These are phyloP conservation scores for Sinosuthora webbiana DNA, from an alignment of 2,113 vertebrate genomes.

Conservation along the genomic window DNA sequence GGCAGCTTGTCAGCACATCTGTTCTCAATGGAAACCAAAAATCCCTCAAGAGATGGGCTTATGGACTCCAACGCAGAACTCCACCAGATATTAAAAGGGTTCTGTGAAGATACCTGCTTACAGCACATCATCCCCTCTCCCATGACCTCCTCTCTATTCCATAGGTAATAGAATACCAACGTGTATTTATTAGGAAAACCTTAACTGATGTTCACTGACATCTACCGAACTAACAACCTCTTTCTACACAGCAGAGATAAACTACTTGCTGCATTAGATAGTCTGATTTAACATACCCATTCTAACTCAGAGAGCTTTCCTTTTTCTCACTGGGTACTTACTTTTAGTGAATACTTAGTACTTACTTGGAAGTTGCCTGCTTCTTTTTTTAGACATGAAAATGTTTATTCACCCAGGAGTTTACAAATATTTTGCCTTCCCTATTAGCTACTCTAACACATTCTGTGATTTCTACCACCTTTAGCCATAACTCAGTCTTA, in stretches of 20 bases:
- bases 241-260: background rate
- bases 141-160: background rate
- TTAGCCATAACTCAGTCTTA: background rate
- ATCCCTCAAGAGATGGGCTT: fast-evolving
- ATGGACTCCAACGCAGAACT: background rate
- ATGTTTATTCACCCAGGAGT: background rate
- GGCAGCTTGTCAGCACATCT: background rate
- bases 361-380: background rate
- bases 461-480: background rate
- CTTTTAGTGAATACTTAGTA: background rate
- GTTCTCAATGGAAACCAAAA: background rate
- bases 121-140: background rate
- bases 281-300: background rate
- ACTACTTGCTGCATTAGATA: background rate
- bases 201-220: background rate
- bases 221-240: background rate
- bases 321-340: background rate
- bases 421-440: background rate
- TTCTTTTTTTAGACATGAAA: background rate
- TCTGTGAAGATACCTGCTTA: background rate
- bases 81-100: background rate
- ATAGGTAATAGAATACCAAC: background rate
- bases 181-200: background rate
- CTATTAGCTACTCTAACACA: background rate
- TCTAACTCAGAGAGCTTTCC: background rate